phyloP scores from a whole-genome alignment of 2,113 vertebrate species.

The Scortum barcoo region DNA sequence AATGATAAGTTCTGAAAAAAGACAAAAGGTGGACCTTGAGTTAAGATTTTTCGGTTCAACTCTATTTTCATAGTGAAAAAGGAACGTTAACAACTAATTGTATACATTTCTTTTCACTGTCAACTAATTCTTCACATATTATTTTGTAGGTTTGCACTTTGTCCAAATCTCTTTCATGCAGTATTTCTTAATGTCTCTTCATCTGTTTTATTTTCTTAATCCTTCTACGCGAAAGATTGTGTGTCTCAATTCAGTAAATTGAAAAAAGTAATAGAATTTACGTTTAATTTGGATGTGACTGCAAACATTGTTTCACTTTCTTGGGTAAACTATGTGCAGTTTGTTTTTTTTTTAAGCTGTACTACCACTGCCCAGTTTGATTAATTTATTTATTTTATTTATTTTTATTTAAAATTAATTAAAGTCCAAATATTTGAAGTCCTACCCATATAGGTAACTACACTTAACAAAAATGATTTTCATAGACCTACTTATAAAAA shows the following conservation, averaged over 20 bases:
- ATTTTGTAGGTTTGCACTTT: background rate
- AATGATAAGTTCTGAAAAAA: background rate
- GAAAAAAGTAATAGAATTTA: background rate
- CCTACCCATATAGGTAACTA: background rate
- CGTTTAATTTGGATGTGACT: background rate
- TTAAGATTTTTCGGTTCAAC: background rate
- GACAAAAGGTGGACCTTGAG: background rate
- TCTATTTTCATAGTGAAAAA: background rate
- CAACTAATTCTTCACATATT: background rate
- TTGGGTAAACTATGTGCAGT: background rate
- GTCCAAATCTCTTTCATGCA: background rate
- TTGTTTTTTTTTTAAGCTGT: no score
- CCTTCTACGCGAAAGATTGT: no score
- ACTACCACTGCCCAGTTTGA: no score
- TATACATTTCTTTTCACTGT: background rate
- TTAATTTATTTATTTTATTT: no score
- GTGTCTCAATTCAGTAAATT: background rate
- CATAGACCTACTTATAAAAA: background rate
- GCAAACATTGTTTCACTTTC: background rate
- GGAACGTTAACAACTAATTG: background rate
- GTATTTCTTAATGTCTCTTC: no score
- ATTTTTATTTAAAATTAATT: no score
- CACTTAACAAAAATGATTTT: background rate
- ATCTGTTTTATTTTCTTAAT: no score
- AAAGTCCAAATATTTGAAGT: background rate